Evolutionary conservation across 2,797 vertebrate species (phyloP).

Genomic region (Acipenser ruthenus): DNA sequence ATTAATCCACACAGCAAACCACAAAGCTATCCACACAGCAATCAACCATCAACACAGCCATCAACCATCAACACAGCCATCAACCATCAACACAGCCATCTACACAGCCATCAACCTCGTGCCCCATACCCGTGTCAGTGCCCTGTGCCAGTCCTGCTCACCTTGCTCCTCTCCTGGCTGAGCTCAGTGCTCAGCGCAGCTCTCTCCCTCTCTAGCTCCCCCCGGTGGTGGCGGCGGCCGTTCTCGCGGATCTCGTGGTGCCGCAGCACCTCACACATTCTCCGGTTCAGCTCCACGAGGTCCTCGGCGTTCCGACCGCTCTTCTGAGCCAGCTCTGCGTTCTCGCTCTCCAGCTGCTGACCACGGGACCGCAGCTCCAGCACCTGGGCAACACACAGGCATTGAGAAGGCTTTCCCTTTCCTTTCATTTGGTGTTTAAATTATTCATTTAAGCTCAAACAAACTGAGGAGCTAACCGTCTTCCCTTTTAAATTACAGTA

Average conservation of each 20-base stretch:
- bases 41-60: neutral
- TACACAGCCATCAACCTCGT: neutral
- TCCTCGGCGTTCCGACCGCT: constrained; percentile 61
- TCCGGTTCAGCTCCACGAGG: constrained; percentile 59
- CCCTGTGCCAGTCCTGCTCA: constrained; percentile 12
- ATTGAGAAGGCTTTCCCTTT: neutral
- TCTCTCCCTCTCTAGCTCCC: constrained; percentile 49
- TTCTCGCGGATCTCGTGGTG: constrained; percentile 46
- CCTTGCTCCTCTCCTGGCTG: constrained; percentile 42
- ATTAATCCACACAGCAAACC: too few species aligned
- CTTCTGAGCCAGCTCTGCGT: constrained; percentile 61
- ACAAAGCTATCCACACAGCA: too few species aligned
- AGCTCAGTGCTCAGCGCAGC: constrained; percentile 42
- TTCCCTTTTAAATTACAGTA: too few species aligned
- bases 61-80: neutral
- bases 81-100: constrained; percentile 19
- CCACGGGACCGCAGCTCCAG: constrained; percentile 66
- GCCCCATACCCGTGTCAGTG: too few species aligned
- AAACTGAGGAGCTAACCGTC: too few species aligned
- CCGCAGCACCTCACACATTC: constrained; percentile 53
- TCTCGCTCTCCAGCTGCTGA: constrained; percentile 71
- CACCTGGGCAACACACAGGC: constrained; percentile 50
- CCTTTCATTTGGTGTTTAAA: too few species aligned
- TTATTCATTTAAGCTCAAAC: neutral
- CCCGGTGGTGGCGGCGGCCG: constrained; percentile 16